Evolutionary conservation across 2,888 invertebrate species (phyloP), one percentile per base, ranked within the genome.

Genomic region (Amphipyra berbera): DNA sequence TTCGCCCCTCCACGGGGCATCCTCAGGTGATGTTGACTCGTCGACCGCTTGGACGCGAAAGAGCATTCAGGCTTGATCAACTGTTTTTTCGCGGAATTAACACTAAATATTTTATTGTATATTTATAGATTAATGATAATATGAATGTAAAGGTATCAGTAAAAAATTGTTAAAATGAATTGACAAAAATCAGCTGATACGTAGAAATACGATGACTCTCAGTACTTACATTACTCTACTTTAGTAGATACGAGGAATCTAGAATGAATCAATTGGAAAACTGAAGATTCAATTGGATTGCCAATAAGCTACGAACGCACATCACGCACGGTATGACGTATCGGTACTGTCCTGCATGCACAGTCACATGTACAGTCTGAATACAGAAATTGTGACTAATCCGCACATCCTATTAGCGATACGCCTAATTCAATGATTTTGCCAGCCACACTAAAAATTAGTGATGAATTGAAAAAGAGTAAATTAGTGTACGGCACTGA

Each of bases 371-470:
- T 33, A 10, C 13, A 9, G 33, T 45, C 7, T 8, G 13, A 52
- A 33, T 8, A 14, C 44, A 47, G 73, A 57, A 49, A 57, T 53
- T 14, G 44, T 33, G n/a, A n/a, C 8, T 14, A 56, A 71, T 52
- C 14, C 14, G 44, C 48, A 53, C 8, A 53, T 57, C 48, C 30
- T 50, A 12, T 42, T 33, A 35, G 12, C 6, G 21, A 65, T 45
- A 53, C 45, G 40, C 48, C 27, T 30, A 30, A 30, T 30, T 30
- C 30, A 30, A 30, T 30, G 30, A 30, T 30, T 30, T 30, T 30
- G 30, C 30, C 2, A 30, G 30, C 30, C 30, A 10, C 14, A 12
- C 8, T 35, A 49, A 12, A 41, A 57, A 57, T 72, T 65, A 42
- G 8, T 14, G 27, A 46, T 65, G 41, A 49, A 45, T 42, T 42